Conservation (phyloP, 2,888 invertebrate genomes). For the Agrotis clavis region DNA sequence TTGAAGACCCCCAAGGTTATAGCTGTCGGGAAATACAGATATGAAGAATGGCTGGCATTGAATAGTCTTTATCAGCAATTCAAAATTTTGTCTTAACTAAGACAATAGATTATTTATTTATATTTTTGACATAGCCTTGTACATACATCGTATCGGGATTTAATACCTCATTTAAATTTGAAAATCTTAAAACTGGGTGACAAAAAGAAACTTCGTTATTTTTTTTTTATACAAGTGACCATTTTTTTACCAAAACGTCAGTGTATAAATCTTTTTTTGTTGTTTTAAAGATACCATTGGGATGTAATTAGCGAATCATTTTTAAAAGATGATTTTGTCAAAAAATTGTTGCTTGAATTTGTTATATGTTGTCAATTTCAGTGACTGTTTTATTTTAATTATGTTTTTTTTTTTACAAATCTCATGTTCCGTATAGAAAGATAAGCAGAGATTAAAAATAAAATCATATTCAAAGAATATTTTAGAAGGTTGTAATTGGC, state of each 20-base stretch:
- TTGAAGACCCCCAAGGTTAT: too few relatives aligned
- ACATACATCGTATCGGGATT: too few relatives aligned
- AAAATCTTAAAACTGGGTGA: constrained; percentile 1
- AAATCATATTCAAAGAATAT: not conserved
- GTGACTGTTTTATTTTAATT: constrained; percentile 23
- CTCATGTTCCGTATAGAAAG: constrained; percentile 32
- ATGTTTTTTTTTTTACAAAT: constrained; percentile 10
- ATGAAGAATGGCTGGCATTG: too few relatives aligned
- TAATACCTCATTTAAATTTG: not conserved
- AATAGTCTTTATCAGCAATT: too few relatives aligned
- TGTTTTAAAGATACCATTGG: not conserved
- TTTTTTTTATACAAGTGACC: not conserved
- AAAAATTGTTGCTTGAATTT: constrained; percentile 3
- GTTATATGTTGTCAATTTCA: constrained; percentile 18
- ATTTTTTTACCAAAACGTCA: not conserved
- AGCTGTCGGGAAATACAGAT: too few relatives aligned
- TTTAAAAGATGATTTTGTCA: too few relatives aligned
- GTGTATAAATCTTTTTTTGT: not conserved
- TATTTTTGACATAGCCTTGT: constrained; percentile 9
- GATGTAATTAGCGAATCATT: not conserved
- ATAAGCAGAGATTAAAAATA: constrained; percentile 36
- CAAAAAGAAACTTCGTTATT: not conserved
- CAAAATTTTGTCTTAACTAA: too few relatives aligned
- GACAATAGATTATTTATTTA: not conserved
- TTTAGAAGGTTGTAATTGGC: not conserved